These are phyloP conservation scores for Chaetodon auriga DNA, from an alignment of 2,113 vertebrate species.

Conservation along the genomic window DNA sequence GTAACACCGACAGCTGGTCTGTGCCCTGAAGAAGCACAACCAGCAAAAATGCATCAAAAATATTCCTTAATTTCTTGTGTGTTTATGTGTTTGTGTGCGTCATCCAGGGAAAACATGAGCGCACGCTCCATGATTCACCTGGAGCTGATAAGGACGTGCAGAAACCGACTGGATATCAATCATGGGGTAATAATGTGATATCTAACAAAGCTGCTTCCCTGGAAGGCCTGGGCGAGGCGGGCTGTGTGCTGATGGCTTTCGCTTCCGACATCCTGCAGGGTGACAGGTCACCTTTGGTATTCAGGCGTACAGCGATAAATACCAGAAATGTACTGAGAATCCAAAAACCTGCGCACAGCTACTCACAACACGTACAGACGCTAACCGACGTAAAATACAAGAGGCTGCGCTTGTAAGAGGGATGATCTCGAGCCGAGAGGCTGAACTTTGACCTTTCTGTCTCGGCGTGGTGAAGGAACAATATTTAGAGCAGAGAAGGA, in stretches of 20 bases:
- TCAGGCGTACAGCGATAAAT: too few species aligned
- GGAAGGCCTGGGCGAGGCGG: too few species aligned
- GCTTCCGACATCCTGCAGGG: too few species aligned
- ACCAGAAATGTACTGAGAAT: too few species aligned
- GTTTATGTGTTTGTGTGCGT: too few species aligned
- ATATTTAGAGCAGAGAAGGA: conserved; percentile 1
- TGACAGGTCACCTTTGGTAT: too few species aligned
- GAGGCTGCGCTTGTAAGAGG: too few species aligned
- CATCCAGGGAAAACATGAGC: not conserved
- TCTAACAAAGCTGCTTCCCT: not conserved
- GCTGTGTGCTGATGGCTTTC: too few species aligned
- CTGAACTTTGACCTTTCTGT: conserved; percentile 36
- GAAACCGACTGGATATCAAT: not conserved
- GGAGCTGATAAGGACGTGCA: not conserved
- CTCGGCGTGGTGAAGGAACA: conserved; percentile 15
- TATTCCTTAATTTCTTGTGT: not conserved
- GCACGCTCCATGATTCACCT: not conserved
- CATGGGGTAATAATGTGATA: not conserved
- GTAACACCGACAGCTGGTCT: too few species aligned
- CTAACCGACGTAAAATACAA: not conserved
- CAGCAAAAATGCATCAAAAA: not conserved
- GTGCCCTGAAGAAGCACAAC: not conserved
- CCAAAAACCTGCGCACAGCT: too few species aligned
- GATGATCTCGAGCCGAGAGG: not conserved
- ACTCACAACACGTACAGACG: too few species aligned